Conservation (phyloP, 2,113 vertebrate genomes). For the Ornithorhynchus anatinus region DNA sequence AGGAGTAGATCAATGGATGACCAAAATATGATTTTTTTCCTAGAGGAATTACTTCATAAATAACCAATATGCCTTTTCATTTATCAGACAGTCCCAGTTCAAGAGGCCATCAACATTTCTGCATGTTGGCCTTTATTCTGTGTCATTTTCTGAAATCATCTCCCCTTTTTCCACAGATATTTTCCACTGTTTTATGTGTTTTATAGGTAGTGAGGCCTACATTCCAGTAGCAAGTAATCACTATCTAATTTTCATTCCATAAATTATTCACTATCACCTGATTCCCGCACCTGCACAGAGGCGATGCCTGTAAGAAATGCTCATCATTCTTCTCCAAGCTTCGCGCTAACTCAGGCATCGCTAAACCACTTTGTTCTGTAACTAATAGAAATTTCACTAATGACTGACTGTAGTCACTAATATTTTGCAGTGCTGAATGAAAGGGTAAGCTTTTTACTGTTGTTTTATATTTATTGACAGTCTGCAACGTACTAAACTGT, state of each 20-base stretch:
- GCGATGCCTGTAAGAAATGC: conserved; percentile 64
- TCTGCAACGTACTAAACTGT: conserved; percentile 4
- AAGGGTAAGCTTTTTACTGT: conserved; percentile 28
- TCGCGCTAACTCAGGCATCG: conserved; percentile 56
- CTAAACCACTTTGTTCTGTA: conserved; percentile 67
- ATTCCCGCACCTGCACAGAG: conserved; percentile 76
- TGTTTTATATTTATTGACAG: conserved; percentile 6
- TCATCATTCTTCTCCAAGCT: conserved; percentile 66
- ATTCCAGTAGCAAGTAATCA: conserved; percentile 53
- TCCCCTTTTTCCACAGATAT: conserved; percentile 26
- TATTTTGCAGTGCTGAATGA: background rate
- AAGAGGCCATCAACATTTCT: conserved; percentile 7
- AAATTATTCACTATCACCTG: conserved; percentile 73
- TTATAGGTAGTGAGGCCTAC: conserved; percentile 69
- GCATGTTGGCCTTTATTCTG: conserved; percentile 29
- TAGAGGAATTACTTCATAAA: conserved; percentile 39
- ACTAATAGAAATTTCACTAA: conserved; percentile 52
- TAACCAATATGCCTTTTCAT: conserved; percentile 34
- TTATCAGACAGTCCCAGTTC: conserved; percentile 6
- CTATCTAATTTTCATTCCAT: conserved; percentile 70
- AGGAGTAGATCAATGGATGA: conserved; percentile 27
- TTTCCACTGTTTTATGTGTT: conserved; percentile 16
- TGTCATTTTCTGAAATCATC: background rate
- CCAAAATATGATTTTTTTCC: conserved; percentile 23
- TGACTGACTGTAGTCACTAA: conserved; percentile 15